phyloP scores from a whole-genome alignment of 1,140 invertebrate species.

The Eupeodes corollae region DNA sequence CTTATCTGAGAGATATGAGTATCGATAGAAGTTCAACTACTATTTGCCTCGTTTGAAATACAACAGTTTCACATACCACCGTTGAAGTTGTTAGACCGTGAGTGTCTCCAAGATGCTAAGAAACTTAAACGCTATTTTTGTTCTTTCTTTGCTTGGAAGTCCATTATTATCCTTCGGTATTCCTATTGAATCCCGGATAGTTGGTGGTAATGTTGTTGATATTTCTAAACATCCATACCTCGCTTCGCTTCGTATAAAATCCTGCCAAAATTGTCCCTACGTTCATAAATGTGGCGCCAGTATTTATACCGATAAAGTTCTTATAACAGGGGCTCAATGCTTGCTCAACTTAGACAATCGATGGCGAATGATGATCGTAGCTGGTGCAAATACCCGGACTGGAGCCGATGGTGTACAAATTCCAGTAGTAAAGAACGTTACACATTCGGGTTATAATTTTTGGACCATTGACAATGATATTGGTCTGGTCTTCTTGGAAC shows the following conservation, averaged over 20 bases:
- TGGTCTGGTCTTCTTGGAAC: constrained; percentile 39
- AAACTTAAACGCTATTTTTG: too few species aligned
- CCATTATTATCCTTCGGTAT: too few species aligned
- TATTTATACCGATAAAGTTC: constrained; percentile 15
- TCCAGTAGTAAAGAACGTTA: constrained; percentile 31
- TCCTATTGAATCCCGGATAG: constrained; percentile 27
- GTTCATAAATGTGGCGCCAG: constrained; percentile 25
- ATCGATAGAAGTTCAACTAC: too few species aligned
- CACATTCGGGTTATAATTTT: constrained; percentile 39
- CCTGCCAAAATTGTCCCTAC: constrained; percentile 5
- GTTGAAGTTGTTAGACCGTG: too few species aligned
- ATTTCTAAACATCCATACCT: constrained; percentile 25
- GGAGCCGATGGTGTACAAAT: constrained; percentile 34
- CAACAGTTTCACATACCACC: too few species aligned
- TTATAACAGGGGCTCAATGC: constrained; percentile 27
- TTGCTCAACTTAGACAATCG: constrained; percentile 7
- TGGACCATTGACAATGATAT: constrained; percentile 46
- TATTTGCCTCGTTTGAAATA: too few species aligned
- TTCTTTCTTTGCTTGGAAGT: too few species aligned
- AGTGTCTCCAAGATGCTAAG: too few species aligned
- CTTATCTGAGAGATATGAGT: too few species aligned
- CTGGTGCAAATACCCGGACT: constrained; percentile 20
- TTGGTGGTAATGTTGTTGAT: constrained; percentile 22
- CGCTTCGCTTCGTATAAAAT: constrained; percentile 21
- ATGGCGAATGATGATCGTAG: constrained; percentile 18